phyloP scores from a whole-genome alignment of 2,888 invertebrate genomes.

The Mylabris sibirica region DNA sequence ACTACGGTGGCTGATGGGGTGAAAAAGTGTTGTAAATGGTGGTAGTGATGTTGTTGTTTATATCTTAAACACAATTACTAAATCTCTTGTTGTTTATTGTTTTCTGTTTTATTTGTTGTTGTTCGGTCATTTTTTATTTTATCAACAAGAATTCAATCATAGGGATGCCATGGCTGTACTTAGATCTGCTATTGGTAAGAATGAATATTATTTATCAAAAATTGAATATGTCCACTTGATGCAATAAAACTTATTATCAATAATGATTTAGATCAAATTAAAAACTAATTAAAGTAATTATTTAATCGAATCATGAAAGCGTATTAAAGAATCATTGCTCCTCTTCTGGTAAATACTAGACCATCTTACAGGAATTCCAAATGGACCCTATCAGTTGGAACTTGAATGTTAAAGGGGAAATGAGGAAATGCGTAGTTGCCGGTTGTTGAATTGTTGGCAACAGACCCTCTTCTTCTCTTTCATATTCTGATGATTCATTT shows the following conservation, averaged over 20 bases:
- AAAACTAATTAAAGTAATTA: too few relatives aligned
- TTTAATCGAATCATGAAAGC: not conserved
- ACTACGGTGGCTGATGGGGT: slow-evolving; percentile 29
- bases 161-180: slow-evolving; percentile 59
- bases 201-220: not conserved
- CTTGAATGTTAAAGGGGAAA: slow-evolving; percentile 28
- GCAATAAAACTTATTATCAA: too few relatives aligned
- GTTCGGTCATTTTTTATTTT: slow-evolving; percentile 26
- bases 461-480: slow-evolving; percentile 17
- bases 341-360: not conserved
- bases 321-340: not conserved
- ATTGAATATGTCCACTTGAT: not conserved
- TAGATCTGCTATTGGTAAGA: slow-evolving; percentile 60
- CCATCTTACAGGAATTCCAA: slow-evolving; percentile 10
- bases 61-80: not conserved
- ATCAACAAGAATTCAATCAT: not conserved
- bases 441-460: slow-evolving; percentile 19
- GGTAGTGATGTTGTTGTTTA: slow-evolving; percentile 18
- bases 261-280: too few relatives aligned
- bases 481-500: slow-evolving; percentile 28
- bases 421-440: slow-evolving; percentile 32
- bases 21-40: slow-evolving; percentile 23
- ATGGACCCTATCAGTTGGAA: slow-evolving; percentile 11
- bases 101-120: not conserved
- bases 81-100: slow-evolving; percentile 13